Evolutionary conservation across 2,888 invertebrate genomes (phyloP).

Genomic region (Ichneumoninae sp.): DNA sequence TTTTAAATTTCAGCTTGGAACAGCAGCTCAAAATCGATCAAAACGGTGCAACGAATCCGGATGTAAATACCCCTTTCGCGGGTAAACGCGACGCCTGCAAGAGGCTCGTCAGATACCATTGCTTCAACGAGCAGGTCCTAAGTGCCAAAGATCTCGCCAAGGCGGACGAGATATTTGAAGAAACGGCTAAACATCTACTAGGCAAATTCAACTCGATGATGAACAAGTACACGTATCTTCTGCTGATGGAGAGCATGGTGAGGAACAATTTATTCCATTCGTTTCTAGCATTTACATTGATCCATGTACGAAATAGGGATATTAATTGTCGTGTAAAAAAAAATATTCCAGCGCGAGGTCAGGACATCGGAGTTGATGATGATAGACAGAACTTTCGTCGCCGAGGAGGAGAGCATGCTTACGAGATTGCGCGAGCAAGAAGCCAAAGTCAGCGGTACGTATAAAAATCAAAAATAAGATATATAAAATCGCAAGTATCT

Average conservation of each 20-base stretch:
- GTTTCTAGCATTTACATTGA: constrained; percentile 5
- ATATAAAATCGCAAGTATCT: not conserved
- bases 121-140: constrained; percentile 88
- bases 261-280: constrained; percentile 72
- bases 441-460: constrained; percentile 80
- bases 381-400: constrained; percentile 90
- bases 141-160: constrained; percentile 88
- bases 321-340: constrained; percentile 4
- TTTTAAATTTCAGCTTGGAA: constrained; percentile 86
- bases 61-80: constrained; percentile 89
- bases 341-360: constrained; percentile 87
- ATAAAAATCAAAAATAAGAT: constrained; percentile 23
- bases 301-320: not conserved
- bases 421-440: constrained; percentile 87
- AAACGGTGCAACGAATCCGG: constrained; percentile 90
- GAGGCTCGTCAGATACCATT: constrained; percentile 91
- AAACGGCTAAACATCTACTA: constrained; percentile 88
- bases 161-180: constrained; percentile 89
- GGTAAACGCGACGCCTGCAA: constrained; percentile 91
- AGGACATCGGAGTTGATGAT: constrained; percentile 91
- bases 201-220: constrained; percentile 90
- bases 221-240: constrained; percentile 90
- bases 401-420: constrained; percentile 89
- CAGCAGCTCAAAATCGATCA: constrained; percentile 91
- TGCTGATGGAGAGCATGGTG: constrained; percentile 92